phyloP scores from a whole-genome alignment of 2,113 vertebrate genomes.

The Hemibagrus wyckioides region DNA sequence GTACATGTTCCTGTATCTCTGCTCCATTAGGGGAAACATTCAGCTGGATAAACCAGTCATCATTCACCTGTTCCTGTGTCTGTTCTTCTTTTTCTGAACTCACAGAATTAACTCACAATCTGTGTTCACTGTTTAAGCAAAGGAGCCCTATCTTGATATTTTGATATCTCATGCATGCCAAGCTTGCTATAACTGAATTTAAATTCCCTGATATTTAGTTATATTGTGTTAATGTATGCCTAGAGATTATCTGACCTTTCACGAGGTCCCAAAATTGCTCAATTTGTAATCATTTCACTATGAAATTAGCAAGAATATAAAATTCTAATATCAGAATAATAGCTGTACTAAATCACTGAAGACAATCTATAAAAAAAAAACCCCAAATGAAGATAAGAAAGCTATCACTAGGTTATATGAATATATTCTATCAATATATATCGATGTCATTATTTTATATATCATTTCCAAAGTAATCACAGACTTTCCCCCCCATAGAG shows the following conservation, averaged over 20 bases:
- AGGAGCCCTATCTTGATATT: too few species aligned
- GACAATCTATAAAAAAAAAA: too few species aligned
- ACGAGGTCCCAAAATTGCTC: neutral
- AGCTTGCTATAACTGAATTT: neutral
- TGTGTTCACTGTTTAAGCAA: too few species aligned
- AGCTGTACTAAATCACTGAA: neutral
- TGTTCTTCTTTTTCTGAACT: too few species aligned
- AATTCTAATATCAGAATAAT: neutral
- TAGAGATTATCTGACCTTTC: neutral
- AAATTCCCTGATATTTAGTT: neutral
- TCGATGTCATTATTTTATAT: too few species aligned
- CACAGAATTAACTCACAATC: too few species aligned
- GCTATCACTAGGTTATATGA: neutral
- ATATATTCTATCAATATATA: neutral
- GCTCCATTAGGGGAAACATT: constrained; percentile 28
- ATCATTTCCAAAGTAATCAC: too few species aligned
- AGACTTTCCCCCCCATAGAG: too few species aligned
- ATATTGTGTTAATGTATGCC: neutral
- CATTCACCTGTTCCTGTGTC: constrained; percentile 47
- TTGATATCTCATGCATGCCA: neutral
- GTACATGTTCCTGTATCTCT: too few species aligned
- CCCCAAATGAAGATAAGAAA: neutral
- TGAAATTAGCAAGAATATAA: neutral
- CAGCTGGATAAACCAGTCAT: constrained; percentile 63
- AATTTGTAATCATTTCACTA: too few species aligned